Evolutionary conservation across 1,140 invertebrate genomes (phyloP).

Genomic region (Drosophila kurseongensis): DNA sequence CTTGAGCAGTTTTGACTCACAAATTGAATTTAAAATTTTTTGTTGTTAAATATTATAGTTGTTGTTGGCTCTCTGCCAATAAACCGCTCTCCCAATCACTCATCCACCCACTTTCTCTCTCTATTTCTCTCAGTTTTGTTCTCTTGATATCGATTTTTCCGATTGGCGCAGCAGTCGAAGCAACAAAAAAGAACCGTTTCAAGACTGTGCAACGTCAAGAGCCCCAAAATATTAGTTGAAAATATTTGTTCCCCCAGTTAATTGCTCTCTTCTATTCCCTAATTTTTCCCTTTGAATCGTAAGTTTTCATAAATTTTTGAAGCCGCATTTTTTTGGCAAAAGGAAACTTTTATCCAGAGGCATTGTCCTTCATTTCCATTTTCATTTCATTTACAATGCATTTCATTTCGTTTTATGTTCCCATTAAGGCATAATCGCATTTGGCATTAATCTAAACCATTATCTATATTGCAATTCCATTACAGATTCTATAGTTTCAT

Average conservation of each 20-base stretch:
- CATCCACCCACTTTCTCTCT: slow-evolving; percentile 1
- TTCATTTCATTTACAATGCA: slow-evolving; percentile 40
- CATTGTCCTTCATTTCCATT: slow-evolving; percentile 40
- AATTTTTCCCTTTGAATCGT: slow-evolving; percentile 7
- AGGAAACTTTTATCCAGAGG: slow-evolving; percentile 19
- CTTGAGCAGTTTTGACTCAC: slow-evolving; percentile 7
- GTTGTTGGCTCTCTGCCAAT: slow-evolving; percentile 1
- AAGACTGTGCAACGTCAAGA: slow-evolving; percentile 20
- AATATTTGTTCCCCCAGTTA: slow-evolving; percentile 19
- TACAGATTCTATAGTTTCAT: slow-evolving; percentile 67
- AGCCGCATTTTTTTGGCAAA: neutral
- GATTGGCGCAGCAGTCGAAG: slow-evolving; percentile 46
- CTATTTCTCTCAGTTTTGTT: slow-evolving; percentile 21
- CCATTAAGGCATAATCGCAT: slow-evolving; percentile 12
- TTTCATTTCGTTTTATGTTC: slow-evolving; percentile 31
- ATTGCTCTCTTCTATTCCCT: neutral
- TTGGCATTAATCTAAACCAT: slow-evolving; percentile 50
- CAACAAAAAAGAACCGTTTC: slow-evolving; percentile 29
- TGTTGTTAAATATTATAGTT: slow-evolving; percentile 22
- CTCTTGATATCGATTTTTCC: slow-evolving; percentile 69
- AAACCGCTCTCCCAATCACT: slow-evolving; percentile 5
- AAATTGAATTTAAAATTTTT: no score
- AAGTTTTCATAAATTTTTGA: slow-evolving; percentile 21
- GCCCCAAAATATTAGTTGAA: slow-evolving; percentile 28
- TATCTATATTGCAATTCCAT: slow-evolving; percentile 72